Percentiles rank a stretch among this genome's conserved stretches.
Evolutionary conservation across 2,113 vertebrate genomes (phyloP).

Genomic region (Rhynchomys soricoides): DNA sequence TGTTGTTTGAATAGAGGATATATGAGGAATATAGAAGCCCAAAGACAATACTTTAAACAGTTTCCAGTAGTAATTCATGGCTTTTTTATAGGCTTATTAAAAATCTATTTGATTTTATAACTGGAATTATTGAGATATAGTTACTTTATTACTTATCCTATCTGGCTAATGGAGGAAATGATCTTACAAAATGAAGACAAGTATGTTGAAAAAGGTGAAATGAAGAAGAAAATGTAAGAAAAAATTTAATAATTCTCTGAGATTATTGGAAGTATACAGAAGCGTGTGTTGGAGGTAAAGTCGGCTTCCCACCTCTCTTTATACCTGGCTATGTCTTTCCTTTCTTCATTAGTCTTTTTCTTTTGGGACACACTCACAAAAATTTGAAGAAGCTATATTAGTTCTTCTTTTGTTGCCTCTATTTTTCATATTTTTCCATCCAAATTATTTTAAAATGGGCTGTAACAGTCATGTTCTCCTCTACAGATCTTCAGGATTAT

Average conservation of each 20-base stretch:
- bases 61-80: not conserved
- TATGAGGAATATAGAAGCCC: not conserved
- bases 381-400: not conserved
- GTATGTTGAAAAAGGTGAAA: not conserved
- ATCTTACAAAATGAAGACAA: slow-evolving; percentile 65
- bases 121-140: slow-evolving; percentile 56
- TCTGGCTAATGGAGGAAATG: slow-evolving; percentile 49
- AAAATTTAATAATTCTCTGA: slow-evolving; percentile 7
- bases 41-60: not conserved
- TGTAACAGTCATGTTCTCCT: not conserved
- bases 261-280: not conserved
- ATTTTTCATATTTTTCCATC: not conserved
- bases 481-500: not conserved
- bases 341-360: not conserved
- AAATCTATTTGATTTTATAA: slow-evolving; percentile 63
- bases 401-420: not conserved
- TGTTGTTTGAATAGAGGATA: slow-evolving; percentile 55
- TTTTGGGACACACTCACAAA: not conserved
- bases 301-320: not conserved
- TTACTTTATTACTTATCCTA: slow-evolving; percentile 61
- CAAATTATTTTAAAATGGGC: not conserved
- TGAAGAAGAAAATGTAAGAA: slow-evolving; percentile 38
- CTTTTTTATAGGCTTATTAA: not conserved
- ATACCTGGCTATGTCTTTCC: not conserved
- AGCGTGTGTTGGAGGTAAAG: not conserved